Evolutionary conservation across 2,113 vertebrate genomes (phyloP).

Genomic region (Xenopus borealis): DNA sequence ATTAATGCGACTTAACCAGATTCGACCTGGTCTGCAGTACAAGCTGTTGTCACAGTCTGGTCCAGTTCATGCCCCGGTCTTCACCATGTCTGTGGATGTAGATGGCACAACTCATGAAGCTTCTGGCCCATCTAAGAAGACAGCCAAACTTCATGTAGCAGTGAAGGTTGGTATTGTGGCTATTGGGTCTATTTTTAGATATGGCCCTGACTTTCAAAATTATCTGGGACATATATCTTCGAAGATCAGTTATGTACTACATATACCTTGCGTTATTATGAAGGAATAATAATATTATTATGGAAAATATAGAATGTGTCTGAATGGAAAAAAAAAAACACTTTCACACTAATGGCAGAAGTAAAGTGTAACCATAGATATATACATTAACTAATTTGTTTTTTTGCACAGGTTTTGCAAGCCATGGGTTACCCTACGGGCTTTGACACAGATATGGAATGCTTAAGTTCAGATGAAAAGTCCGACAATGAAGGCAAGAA

Average conservation of each 20-base stretch:
- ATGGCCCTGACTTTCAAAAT: too few relatives aligned
- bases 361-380: too few relatives aligned
- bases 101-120: slow-evolving; percentile 93
- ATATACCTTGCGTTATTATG: too few relatives aligned
- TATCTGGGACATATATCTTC: too few relatives aligned
- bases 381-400: too few relatives aligned
- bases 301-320: too few relatives aligned
- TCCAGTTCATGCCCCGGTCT: slow-evolving; percentile 96
- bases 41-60: slow-evolving; percentile 97
- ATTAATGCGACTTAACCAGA: slow-evolving; percentile 97
- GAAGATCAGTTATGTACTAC: too few relatives aligned
- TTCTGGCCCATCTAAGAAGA: slow-evolving; percentile 97
- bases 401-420: slow-evolving; percentile 86
- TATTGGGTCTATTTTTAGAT: too few relatives aligned
- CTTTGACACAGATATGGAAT: slow-evolving; percentile 93
- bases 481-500: slow-evolving; percentile 95
- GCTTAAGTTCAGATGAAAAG: slow-evolving; percentile 95
- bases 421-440: slow-evolving; percentile 97
- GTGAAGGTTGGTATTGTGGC: slow-evolving; percentile 85
- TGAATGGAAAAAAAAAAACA: too few relatives aligned
- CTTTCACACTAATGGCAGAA: too few relatives aligned
- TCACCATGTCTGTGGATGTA: slow-evolving; percentile 98
- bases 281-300: too few relatives aligned
- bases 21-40: slow-evolving; percentile 96
- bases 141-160: slow-evolving; percentile 95